Evolutionary conservation across 2,888 invertebrate species (phyloP).

Genomic region (Halocaridina rubra): DNA sequence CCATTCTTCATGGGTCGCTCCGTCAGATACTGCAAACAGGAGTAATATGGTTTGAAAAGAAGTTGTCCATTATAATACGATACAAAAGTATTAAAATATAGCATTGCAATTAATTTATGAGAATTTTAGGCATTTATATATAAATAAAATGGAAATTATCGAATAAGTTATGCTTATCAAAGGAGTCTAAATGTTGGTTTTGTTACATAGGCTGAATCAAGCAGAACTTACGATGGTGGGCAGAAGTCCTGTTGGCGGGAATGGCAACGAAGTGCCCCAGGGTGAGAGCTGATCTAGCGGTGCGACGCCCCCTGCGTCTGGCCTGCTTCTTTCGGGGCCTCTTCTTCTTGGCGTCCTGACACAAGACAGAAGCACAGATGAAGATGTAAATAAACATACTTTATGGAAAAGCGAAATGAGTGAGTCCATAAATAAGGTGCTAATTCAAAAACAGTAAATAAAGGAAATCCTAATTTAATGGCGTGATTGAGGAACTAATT

Average conservation of each 20-base stretch:
- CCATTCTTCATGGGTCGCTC: constrained; percentile 24
- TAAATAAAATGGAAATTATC: not conserved
- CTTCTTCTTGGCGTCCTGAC: not conserved
- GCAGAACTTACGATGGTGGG: constrained; percentile 3
- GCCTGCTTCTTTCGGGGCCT: not conserved
- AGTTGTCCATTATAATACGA: no score
- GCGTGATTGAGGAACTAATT: no score
- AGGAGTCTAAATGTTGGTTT: not conserved
- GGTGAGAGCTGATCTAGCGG: constrained; percentile 13
- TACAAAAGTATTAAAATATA: no score
- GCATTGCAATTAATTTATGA: no score
- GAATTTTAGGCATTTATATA: no score
- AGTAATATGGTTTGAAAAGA: not conserved
- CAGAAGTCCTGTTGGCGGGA: constrained; percentile 21
- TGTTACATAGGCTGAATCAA: no score
- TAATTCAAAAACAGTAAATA: no score
- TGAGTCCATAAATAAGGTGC: no score
- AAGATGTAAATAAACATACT: not conserved
- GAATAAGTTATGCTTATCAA: not conserved
- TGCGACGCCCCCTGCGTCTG: constrained; percentile 18
- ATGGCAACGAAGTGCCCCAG: constrained; percentile 47
- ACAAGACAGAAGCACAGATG: not conserved
- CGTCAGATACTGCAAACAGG: not conserved
- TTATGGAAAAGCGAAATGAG: not conserved
- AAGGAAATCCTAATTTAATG: no score